A percentile compares a stretch with the other conserved stretches of the same genome.
Conservation (phyloP, 2,888 invertebrate species). For the Mechanitis mazaeus region DNA sequence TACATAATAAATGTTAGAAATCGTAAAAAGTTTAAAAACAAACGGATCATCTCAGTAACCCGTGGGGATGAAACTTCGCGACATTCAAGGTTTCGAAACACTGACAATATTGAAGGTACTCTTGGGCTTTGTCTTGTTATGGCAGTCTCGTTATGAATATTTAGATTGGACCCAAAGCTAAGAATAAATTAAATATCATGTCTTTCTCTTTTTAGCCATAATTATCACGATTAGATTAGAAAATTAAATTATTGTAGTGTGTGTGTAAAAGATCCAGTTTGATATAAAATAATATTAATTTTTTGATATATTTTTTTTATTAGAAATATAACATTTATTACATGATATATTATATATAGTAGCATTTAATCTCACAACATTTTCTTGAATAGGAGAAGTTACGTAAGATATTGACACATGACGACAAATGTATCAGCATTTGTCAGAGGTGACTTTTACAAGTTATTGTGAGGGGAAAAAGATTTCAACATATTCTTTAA, state of each 20-base stretch:
- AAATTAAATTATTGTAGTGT: conserved; percentile 5
- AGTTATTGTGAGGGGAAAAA: conserved; percentile 19
- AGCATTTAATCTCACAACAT: conserved; percentile 18
- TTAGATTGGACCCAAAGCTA: conserved; percentile 23
- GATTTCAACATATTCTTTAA: conserved; percentile 11
- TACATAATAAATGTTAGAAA: neutral
- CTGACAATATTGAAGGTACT: conserved; percentile 45
- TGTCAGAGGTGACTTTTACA: conserved; percentile 41
- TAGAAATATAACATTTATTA: neutral
- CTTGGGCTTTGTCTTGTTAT: conserved; percentile 33
- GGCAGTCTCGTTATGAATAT: conserved; percentile 24
- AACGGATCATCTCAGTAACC: conserved; percentile 26
- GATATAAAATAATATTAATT: neutral
- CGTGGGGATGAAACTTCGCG: conserved; percentile 21
- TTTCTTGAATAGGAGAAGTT: conserved; percentile 20
- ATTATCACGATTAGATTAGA: neutral
- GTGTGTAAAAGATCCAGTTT: neutral
- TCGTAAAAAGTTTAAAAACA: conserved; percentile 23
- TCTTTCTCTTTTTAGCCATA: too few species aligned
- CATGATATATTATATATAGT: neutral
- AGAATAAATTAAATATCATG: neutral
- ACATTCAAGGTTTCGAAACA: conserved; percentile 37
- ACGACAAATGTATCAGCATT: conserved; percentile 58
- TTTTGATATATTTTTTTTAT: neutral
- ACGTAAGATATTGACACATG: conserved; percentile 52